phyloP scores from a whole-genome alignment of 2,797 vertebrate genomes.

The Hydrolagus colliei region DNA sequence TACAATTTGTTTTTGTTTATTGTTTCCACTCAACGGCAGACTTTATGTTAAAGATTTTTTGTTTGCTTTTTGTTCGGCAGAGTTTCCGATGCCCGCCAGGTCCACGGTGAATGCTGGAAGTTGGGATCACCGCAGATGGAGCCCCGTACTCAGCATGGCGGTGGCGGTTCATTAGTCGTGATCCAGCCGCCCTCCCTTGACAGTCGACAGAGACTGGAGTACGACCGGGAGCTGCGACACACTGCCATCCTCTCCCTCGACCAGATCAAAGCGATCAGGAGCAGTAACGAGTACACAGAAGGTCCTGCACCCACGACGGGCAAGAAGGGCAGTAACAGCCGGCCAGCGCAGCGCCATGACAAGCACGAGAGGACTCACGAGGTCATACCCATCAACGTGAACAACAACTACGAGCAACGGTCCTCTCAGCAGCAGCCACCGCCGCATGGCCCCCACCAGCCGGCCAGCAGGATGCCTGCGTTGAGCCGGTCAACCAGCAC shows the following conservation, averaged over 20 bases:
- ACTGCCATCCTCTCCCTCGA: constrained; percentile 84
- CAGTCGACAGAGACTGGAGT: constrained; percentile 73
- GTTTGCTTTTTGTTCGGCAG: constrained; percentile 48
- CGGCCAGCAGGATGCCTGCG: constrained; percentile 57
- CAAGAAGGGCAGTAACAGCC: constrained; percentile 51
- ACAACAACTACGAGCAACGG: constrained; percentile 80
- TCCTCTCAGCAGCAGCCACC: constrained; percentile 41
- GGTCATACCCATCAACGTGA: constrained; percentile 85
- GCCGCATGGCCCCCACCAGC: constrained; percentile 48
- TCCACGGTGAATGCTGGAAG: constrained; percentile 81
- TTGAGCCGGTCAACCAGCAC: constrained; percentile 87
- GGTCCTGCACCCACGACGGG: constrained; percentile 79
- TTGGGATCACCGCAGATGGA: constrained; percentile 87
- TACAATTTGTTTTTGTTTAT: no score
- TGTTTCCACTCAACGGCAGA: no score
- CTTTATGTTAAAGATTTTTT: neutral
- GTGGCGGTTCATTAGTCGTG: constrained; percentile 73
- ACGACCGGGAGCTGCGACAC: constrained; percentile 74
- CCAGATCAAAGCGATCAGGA: constrained; percentile 91
- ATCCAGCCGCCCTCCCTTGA: constrained; percentile 80
- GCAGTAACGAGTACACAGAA: constrained; percentile 90
- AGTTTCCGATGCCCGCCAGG: constrained; percentile 89
- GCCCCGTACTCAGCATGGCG: constrained; percentile 83
- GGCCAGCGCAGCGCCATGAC: constrained; percentile 66
- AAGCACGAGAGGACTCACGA: constrained; percentile 89